Evolutionary conservation across 2,797 vertebrate genomes (phyloP).

Genomic region (Sebastes aleutianus): DNA sequence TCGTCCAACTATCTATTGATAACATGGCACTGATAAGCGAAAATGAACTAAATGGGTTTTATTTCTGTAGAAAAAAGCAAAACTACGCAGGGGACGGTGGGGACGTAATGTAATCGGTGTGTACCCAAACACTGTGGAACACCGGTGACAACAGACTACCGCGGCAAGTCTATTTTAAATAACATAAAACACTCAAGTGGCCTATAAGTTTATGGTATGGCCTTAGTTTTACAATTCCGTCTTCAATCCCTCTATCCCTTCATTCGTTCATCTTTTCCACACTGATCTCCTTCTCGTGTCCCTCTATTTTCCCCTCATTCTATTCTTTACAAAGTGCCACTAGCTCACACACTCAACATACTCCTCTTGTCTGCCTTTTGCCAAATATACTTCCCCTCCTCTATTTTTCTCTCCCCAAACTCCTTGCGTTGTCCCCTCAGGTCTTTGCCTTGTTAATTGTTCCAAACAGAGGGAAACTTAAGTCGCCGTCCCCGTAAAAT

Average conservation of each 20-base stretch:
- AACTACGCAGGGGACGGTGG: background rate
- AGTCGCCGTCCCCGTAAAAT: conserved; percentile 63
- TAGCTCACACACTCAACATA: background rate
- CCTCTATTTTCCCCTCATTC: background rate
- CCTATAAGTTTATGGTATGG: background rate
- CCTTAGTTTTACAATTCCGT: background rate
- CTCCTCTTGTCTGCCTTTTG: background rate
- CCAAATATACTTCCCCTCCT: background rate
- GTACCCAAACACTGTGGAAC: background rate
- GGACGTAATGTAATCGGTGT: background rate
- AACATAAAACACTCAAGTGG: background rate
- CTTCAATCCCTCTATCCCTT: background rate
- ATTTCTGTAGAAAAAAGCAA: background rate
- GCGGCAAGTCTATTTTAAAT: background rate
- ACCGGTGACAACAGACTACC: background rate
- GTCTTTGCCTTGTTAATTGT: conserved; percentile 60
- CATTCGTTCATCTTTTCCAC: background rate
- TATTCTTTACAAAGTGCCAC: background rate
- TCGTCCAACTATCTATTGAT: too few relatives aligned
- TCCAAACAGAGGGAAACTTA: conserved; percentile 59
- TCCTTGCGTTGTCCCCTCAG: conserved; percentile 24
- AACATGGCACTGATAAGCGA: too few relatives aligned
- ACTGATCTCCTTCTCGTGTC: background rate
- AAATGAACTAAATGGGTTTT: background rate
- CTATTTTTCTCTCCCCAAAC: conserved; percentile 1